Percentiles rank a stretch among this genome's conserved stretches.
phyloP scores from a whole-genome alignment of 2,113 vertebrate genomes.

The Calyptomena viridis region DNA sequence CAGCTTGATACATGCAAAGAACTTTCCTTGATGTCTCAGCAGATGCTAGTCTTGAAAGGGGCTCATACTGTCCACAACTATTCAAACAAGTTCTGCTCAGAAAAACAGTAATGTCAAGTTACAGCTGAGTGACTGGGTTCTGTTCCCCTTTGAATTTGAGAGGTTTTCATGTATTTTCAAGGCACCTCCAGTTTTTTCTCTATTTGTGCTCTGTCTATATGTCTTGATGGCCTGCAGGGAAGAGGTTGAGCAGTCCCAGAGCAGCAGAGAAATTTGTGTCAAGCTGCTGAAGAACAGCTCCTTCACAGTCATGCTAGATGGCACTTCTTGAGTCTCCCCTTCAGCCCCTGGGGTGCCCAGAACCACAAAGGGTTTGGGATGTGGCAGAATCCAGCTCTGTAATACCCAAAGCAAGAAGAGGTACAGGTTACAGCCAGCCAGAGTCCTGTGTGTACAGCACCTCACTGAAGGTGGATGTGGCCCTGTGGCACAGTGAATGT shows the following conservation, averaged over 20 bases:
- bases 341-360: not conserved
- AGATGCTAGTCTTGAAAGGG: not conserved
- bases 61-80: not conserved
- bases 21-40: not conserved
- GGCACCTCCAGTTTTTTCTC: not conserved
- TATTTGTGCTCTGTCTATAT: not conserved
- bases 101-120: not conserved
- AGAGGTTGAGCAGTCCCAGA: not conserved
- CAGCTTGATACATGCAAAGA: not conserved
- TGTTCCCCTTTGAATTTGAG: not conserved
- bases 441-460: no score
- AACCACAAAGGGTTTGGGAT: not conserved
- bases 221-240: not conserved
- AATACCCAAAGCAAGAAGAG: not conserved
- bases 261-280: rapidly evolving
- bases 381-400: not conserved
- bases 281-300: not conserved
- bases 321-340: not conserved
- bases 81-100: not conserved
- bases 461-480: not conserved
- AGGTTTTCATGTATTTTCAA: not conserved
- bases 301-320: rapidly evolving
- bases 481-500: rapidly evolving
- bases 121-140: not conserved
- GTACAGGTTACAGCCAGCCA: not conserved